Base-by-base conservation (phyloP, 2,888 invertebrate genomes). In the Drosophila testacea region DNA sequence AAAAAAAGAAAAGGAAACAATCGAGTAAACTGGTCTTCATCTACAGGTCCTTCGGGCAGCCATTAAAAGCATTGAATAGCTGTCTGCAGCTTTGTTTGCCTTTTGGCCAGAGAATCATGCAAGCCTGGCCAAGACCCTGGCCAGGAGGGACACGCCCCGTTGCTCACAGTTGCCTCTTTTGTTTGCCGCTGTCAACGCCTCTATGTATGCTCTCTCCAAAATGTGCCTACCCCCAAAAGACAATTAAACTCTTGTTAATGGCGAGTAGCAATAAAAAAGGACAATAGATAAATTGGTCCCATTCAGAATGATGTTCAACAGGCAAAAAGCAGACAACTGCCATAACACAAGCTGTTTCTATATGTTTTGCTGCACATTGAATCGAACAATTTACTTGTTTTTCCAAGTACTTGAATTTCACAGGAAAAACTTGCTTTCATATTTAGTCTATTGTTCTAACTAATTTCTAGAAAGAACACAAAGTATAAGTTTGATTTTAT, bases 231-330 rank as follows among this genome's bases (percentile, higher is more conserved):
- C 13, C 47, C 47, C 73, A 50, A 72, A 73, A 73, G 69, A 76
- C 76, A 77, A 77, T 77, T 77, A 77, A 77, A 77, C 67, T 70
- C 78, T 78, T 76, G 73, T 76, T 76, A 77, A 76, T 76, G 69
- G 55, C 65, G 48, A 69, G 62, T 47, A 62, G 55, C 78, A 73
- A 78, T 70, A 72, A 77, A 69, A 62, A 64, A 46, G 61, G 50
- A 77, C 77, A 77, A 78, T 67, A 73, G 69, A 69, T 73, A 69
- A 73, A 77, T 76, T 75, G 75, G 46, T 54, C 32, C 32, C 63
- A 71, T 65, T 76, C 61, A 72, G 46, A 51, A 22, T 16, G 51
- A 54, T 50, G 57, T 56, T 75, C 73, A 76, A 62, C 56, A 71
- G 62, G 67, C 67, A 66, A 60, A 38, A 38, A 34, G 42, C 48